Conservation (phyloP, 2,888 invertebrate species). For the Noctuana brunneofusca region DNA sequence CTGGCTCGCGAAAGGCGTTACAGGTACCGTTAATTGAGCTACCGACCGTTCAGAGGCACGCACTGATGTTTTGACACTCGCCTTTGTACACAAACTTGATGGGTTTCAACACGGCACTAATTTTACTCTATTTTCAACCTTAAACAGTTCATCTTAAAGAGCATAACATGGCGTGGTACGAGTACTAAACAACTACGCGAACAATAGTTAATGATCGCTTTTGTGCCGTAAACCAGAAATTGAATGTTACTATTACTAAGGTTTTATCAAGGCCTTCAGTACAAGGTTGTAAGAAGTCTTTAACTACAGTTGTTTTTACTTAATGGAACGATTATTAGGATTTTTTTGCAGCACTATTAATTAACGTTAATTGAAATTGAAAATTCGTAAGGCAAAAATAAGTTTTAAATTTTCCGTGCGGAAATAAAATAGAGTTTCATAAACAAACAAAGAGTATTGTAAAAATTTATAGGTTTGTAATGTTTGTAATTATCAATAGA, state of each 20-base stretch:
- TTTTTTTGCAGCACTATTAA: too few relatives aligned
- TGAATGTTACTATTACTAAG: slow-evolving; percentile 11
- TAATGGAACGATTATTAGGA: background rate
- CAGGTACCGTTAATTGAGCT: background rate
- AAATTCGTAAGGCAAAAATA: too few relatives aligned
- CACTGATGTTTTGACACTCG: background rate
- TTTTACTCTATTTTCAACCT: background rate
- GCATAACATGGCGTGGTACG: background rate
- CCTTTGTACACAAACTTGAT: background rate
- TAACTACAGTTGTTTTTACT: background rate
- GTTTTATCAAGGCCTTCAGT: slow-evolving; percentile 17
- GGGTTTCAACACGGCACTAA: background rate
- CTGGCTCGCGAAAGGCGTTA: background rate
- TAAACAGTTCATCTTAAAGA: background rate
- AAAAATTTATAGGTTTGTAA: too few relatives aligned
- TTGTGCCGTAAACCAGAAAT: slow-evolving; percentile 17
- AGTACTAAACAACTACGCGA: slow-evolving; percentile 1
- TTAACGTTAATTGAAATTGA: background rate
- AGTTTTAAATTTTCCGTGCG: too few relatives aligned
- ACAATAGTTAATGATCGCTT: slow-evolving; percentile 17
- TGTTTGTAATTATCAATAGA: background rate
- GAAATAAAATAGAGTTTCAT: too few relatives aligned
- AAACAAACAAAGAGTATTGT: too few relatives aligned
- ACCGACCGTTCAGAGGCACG: background rate
- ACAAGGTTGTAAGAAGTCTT: slow-evolving; percentile 4